Evolutionary conservation across 2,797 vertebrate species (phyloP), one percentile per base, ranked within the genome.

Genomic region (Anguilla marmorata): DNA sequence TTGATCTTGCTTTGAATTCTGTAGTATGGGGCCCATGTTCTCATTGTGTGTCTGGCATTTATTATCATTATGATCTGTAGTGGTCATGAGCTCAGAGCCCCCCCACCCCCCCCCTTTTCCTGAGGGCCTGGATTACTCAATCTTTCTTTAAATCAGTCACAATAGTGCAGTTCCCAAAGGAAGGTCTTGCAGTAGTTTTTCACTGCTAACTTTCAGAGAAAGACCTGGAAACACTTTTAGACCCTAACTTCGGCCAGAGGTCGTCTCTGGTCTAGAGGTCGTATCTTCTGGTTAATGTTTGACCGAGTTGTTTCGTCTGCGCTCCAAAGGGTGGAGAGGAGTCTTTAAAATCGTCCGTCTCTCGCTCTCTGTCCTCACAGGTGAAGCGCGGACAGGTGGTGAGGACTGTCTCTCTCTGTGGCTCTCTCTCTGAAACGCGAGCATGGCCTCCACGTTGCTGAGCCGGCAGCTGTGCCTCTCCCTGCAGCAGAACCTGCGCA

Each of bases 371-470:
- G 56, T 86, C 74, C 74, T 8, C 45, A 1, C 58, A 94, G 93
- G 92, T 90, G 90, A 86, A 66, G 66, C 74, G 88, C 88, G 88
- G 56, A 45, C 50, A 4, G 85, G 76, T 52, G 1, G 74, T 37
- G 86, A 90, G 88, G 63, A 85, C 87, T 76, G 72, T 30, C 56
- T 56, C 88, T 89, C 84, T 89, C 88, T 90, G 86, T 87, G 63
- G 56, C 50, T 6, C 82, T 84, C 8, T 27, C 52, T 87, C 63
- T 7, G 54, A 82, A 52, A 69, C 83, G 45, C 85, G 82, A 89
- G 41, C 92, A 99, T 99, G 98, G 97, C 96, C 0, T 95, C 95
- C 9, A 95, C 96, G 88, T 84, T 98, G 90, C 95, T 98, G 56
- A 93, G 94, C 89, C 95, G 95, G 74, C 96, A 95, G 69, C 92